A percentile compares a stretch with the other conserved stretches of the same genome.
Conservation (phyloP, 2,797 vertebrate species). For the Fringilla coelebs region DNA sequence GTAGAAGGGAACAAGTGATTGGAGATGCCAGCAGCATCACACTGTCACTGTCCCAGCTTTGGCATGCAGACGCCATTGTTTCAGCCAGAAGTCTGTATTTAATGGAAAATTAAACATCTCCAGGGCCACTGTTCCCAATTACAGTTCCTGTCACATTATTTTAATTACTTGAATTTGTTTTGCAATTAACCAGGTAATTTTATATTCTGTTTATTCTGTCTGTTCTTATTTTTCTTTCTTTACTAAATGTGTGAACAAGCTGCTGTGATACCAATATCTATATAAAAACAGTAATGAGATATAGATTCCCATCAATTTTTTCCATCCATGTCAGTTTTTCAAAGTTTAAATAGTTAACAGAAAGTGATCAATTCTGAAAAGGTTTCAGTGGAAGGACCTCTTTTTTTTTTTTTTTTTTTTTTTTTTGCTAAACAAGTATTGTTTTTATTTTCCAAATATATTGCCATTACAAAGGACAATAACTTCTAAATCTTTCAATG, state of each 20-base stretch:
- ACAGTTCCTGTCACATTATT: background rate
- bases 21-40: background rate
- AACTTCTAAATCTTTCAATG: background rate
- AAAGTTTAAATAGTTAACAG: background rate
- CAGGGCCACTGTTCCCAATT: background rate
- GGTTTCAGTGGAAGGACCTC: background rate
- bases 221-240: slow-evolving; percentile 4
- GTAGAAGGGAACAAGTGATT: background rate
- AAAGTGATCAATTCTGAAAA: background rate
- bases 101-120: background rate
- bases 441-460: background rate
- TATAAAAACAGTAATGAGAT: background rate
- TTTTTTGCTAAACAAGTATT: background rate
- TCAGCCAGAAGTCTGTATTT: background rate
- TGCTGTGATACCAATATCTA: background rate
- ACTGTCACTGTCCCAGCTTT: background rate
- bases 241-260: background rate
- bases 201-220: slow-evolving; percentile 9
- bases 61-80: background rate
- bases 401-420: background rate
- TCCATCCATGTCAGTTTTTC: background rate
- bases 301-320: background rate
- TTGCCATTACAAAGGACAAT: background rate
- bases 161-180: slow-evolving; percentile 53
- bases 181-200: slow-evolving; percentile 18